Evolutionary conservation across 2,113 vertebrate species (phyloP).

Genomic region (Callorhinus ursinus): DNA sequence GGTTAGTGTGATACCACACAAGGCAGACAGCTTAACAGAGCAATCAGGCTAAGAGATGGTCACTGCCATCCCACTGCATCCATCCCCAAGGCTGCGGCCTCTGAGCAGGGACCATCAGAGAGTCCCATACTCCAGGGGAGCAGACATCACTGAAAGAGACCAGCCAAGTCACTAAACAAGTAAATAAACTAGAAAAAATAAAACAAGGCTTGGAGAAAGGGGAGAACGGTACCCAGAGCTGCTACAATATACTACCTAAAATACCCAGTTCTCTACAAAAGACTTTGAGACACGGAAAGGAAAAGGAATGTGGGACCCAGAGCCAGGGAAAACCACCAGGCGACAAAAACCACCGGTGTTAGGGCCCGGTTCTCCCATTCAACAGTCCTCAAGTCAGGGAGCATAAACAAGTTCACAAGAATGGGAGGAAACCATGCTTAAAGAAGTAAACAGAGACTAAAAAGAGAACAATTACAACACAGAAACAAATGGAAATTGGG

Average conservation of each 20-base stretch:
- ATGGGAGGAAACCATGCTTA: neutral
- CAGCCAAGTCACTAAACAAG: neutral
- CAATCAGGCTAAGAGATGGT: neutral
- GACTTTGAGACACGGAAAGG: neutral
- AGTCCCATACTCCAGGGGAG: neutral
- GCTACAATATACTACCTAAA: neutral
- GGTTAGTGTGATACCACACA: neutral
- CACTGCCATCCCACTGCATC: neutral
- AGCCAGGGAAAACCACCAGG: neutral
- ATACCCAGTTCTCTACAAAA: neutral
- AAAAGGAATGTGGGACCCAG: neutral
- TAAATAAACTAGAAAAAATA: neutral
- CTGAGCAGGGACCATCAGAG: neutral
- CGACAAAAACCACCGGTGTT: neutral
- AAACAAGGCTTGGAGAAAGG: neutral
- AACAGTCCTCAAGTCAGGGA: neutral
- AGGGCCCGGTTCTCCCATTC: neutral
- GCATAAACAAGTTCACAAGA: neutral
- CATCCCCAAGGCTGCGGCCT: neutral
- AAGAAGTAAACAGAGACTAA: neutral
- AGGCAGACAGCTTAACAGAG: neutral
- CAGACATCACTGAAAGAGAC: neutral
- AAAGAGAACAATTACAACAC: neutral
- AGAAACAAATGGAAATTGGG: neutral
- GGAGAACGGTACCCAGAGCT: neutral